Base-by-base conservation (phyloP, 2,113 vertebrate genomes). In the Colistium nudipinnis region DNA sequence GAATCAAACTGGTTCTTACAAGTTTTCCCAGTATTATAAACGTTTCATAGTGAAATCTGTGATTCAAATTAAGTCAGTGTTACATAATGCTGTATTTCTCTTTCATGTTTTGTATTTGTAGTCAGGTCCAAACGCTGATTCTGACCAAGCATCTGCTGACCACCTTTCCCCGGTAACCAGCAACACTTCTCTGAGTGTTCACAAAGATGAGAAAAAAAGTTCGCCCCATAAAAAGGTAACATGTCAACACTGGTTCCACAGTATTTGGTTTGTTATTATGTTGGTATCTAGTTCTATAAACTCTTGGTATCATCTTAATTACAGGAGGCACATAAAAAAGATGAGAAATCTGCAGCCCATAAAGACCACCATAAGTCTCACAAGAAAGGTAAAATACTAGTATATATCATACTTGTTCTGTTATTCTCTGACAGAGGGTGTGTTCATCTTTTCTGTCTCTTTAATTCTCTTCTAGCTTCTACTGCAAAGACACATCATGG, bases 211-310 rank as follows among this genome's bases (percentile, higher is more conserved):
- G 6, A 71, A 1, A 3, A 95, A 87, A 56, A 28, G 19, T 14
- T 1, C 64, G 2, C 0, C 24, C 59, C 95, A 89, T 77, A 95
- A 93, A 57, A 95, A 93, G 90, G 92, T 87, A 65, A 67, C 4
- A 0, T 6, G 14, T 17, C 7, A 17, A 39, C 7, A 16, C 3
- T 31, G 28, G 9, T 19, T 39, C 13, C 35, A 39, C 3, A 8
- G 11, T 31, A 44, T 45, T 20, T 20, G 39, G 6, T 25, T 5
- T 24, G 16, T 4, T 31, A 8, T 35, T 8, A 5, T 22, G 38
- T 54, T 12, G 28, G 12, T 17, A 45, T 52, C 6, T 20, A 45
- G 14, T 48, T 20, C 30, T 8, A 10, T 12, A 2, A 51, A 27
- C 35, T 57, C 24, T 19, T 70, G 38, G 14, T 0, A 28, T 55